A percentile compares a stretch with the other conserved stretches of the same genome.
phyloP scores from a whole-genome alignment of 2,797 vertebrate species.

The Bryconaethiops microstoma region DNA sequence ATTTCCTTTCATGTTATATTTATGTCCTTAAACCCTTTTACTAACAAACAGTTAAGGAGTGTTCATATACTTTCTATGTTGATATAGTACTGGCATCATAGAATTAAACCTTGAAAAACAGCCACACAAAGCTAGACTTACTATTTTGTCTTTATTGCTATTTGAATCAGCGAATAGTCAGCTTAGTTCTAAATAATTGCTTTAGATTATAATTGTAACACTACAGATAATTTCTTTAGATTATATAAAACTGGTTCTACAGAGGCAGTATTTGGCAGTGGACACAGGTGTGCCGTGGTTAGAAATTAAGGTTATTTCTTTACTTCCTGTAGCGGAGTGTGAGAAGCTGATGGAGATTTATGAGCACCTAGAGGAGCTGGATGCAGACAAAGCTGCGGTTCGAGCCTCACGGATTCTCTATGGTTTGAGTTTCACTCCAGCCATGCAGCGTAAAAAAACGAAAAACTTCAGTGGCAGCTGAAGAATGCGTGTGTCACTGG shows the following conservation, averaged over 20 bases:
- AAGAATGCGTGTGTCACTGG: conserved; percentile 96
- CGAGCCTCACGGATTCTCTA: conserved; percentile 92
- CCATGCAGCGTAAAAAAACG: conserved; percentile 93
- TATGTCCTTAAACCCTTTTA: too few species aligned
- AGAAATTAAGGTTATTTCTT: too few species aligned
- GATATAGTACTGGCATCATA: too few species aligned
- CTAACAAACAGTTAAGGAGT: too few species aligned
- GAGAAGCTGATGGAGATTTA: conserved; percentile 96
- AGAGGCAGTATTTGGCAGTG: neutral
- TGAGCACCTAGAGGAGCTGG: conserved; percentile 95
- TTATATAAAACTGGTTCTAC: neutral
- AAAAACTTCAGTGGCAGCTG: conserved; percentile 98
- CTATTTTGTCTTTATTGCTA: neutral
- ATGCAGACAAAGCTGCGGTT: conserved; percentile 93
- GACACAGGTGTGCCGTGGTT: neutral
- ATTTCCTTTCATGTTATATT: too few species aligned
- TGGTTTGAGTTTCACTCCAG: conserved; percentile 88
- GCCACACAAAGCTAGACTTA: too few species aligned
- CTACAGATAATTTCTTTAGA: neutral
- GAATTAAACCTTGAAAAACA: too few species aligned
- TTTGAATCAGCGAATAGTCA: neutral
- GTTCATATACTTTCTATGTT: too few species aligned
- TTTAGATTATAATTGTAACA: neutral
- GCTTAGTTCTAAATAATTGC: neutral
- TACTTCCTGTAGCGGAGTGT: conserved; percentile 83